Evolutionary conservation across 2,797 vertebrate genomes (phyloP).

Genomic region (Anas bernieri): DNA sequence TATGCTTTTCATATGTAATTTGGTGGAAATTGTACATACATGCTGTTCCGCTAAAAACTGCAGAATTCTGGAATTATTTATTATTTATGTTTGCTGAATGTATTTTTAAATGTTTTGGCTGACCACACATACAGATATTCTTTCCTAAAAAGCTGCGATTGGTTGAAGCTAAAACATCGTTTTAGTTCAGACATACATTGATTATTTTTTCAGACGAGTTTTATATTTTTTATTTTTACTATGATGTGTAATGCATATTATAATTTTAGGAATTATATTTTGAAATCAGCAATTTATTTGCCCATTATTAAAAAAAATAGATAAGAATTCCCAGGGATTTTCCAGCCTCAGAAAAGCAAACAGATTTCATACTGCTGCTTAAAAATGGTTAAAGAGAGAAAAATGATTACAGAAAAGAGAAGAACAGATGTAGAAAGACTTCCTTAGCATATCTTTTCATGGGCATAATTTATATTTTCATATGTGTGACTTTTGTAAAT

Average conservation of each 20-base stretch:
- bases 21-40: not conserved
- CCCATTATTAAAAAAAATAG: not conserved
- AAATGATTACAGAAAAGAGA: not conserved
- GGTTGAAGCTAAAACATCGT: not conserved
- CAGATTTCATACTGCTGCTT: not conserved
- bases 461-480: not conserved
- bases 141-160: rapidly evolving
- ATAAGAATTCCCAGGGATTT: not conserved
- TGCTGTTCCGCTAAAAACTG: not conserved
- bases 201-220: not conserved
- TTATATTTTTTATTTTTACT: not conserved
- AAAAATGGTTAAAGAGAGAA: not conserved
- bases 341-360: not conserved
- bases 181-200: not conserved
- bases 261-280: not conserved
- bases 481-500: not conserved
- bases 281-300: not conserved
- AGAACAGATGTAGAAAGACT: not conserved
- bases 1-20: not conserved
- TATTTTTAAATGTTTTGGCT: not conserved
- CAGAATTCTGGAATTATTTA: not conserved
- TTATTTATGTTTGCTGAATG: not conserved
- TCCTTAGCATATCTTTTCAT: not conserved
- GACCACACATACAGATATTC: not conserved
- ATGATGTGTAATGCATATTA: not conserved